Conservation (phyloP, 2,888 invertebrate species). For the Onthophagus sagittarius region DNA sequence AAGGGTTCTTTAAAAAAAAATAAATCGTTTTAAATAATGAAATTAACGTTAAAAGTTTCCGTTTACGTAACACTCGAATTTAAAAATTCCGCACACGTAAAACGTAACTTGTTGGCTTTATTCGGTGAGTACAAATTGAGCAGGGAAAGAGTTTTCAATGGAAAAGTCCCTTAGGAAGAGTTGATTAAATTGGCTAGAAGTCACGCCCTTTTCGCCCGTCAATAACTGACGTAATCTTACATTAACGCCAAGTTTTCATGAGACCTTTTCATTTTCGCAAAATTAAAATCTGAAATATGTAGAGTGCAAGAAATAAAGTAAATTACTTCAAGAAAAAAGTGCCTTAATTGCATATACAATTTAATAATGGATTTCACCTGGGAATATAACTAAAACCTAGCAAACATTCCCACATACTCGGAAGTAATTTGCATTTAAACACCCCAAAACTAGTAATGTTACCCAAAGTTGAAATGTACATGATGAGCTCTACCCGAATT, state of each 20-base stretch:
- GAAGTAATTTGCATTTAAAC: neutral
- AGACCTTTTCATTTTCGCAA: too few species aligned
- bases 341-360: too few species aligned
- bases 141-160: neutral
- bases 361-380: too few species aligned
- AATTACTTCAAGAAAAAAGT: too few species aligned
- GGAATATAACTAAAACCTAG: too few species aligned
- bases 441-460: neutral
- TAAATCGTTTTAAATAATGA: neutral
- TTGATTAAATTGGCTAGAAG: neutral
- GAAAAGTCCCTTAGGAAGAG: neutral
- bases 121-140: neutral
- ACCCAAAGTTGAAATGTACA: neutral
- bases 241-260: neutral
- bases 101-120: neutral
- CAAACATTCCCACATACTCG: too few species aligned
- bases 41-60: neutral
- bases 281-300: too few species aligned
- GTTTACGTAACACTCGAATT: neutral
- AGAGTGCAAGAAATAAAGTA: too few species aligned
- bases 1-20: neutral
- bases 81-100: neutral
- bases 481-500: neutral
- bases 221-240: neutral
- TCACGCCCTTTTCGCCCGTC: neutral